Conservation (phyloP, 2,113 vertebrate species). For the Lutjanus erythropterus region DNA sequence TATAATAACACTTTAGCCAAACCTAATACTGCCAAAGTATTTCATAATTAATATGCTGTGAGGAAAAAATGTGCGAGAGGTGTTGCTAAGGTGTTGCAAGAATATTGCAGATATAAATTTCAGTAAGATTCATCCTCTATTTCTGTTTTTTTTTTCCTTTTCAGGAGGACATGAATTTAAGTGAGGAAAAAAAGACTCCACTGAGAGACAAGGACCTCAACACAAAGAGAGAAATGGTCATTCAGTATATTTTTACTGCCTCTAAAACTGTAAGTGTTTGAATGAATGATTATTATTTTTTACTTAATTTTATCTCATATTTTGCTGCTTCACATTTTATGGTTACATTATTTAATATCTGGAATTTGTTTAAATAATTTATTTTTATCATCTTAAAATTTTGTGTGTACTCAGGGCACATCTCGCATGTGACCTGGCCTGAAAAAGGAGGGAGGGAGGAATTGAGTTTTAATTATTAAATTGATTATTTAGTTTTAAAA, state of each 20-base stretch:
- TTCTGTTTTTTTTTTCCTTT: conserved; percentile 37
- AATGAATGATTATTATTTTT: neutral
- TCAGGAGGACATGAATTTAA: conserved; percentile 99
- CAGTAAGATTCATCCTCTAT: neutral
- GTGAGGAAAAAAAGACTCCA: conserved; percentile 96
- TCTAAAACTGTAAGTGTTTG: conserved; percentile 92
- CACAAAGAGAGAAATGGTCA: conserved; percentile 97
- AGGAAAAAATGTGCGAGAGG: neutral
- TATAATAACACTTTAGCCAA: neutral
- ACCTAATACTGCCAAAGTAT: neutral
- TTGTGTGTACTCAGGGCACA: neutral
- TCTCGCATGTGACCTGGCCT: neutral
- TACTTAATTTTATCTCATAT: neutral
- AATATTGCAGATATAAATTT: conserved; percentile 5
- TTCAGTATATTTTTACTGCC: conserved; percentile 94
- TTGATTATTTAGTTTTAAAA: neutral
- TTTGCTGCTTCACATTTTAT: neutral
- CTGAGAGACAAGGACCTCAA: conserved; percentile 94
- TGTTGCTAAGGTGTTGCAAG: too few relatives aligned
- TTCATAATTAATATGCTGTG: neutral
- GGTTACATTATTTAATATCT: neutral
- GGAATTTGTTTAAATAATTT: neutral
- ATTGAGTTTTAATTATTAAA: conserved; percentile 2
- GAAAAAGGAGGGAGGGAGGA: neutral
- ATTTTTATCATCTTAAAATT: neutral